These are phyloP conservation scores for Hirundo rustica DNA, from an alignment of 2,797 vertebrate genomes.

Conservation along the genomic window DNA sequence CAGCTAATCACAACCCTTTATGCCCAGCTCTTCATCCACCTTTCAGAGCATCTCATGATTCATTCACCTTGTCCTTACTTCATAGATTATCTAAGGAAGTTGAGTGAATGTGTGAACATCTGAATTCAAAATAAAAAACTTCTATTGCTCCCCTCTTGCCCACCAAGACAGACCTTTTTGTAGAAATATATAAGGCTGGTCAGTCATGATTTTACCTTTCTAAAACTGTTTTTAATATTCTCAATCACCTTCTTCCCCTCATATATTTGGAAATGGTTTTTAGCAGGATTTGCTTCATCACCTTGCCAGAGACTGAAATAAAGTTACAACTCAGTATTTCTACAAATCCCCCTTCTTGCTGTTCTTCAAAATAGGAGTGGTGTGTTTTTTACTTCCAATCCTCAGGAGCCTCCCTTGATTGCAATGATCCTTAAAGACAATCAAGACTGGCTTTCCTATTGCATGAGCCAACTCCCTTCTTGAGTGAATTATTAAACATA, in stretches of 20 bases:
- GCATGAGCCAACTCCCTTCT: accelerated
- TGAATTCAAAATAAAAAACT: background rate
- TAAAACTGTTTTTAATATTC: background rate
- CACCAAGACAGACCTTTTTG: background rate
- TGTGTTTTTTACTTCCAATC: background rate
- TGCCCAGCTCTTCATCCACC: background rate
- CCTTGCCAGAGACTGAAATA: background rate
- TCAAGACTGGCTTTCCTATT: background rate
- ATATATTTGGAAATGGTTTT: background rate
- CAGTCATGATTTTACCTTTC: background rate
- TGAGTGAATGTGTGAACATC: background rate
- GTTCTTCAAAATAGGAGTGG: background rate
- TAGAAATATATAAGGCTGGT: background rate
- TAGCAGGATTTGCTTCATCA: background rate
- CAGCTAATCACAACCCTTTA: background rate
- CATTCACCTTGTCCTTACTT: background rate
- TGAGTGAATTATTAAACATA: background rate
- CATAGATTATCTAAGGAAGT: background rate
- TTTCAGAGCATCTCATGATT: background rate
- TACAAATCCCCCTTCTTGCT: background rate
- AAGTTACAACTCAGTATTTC: background rate
- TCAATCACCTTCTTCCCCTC: background rate
- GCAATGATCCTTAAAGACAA: background rate
- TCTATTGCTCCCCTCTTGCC: background rate
- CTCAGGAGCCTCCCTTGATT: background rate